Conservation (phyloP, 2,113 vertebrate genomes). For the Climacteris rufus region DNA sequence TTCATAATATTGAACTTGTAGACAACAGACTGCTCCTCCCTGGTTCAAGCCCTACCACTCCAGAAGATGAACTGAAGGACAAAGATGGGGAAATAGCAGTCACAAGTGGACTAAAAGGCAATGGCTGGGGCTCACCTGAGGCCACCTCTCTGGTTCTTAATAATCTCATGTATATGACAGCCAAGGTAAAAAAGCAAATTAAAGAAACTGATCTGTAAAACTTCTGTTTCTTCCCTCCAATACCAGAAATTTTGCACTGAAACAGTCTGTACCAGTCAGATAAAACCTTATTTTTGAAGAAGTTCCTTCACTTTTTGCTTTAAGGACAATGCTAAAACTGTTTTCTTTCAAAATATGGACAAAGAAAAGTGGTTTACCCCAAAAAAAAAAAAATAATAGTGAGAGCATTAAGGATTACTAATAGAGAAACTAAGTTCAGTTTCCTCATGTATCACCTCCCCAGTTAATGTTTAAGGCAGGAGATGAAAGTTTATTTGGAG, state of each 20-base stretch:
- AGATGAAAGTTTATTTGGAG: neutral
- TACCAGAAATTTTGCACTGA: neutral
- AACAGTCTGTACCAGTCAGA: neutral
- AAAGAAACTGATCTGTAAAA: neutral
- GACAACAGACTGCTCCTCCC: constrained; percentile 93
- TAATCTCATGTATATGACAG: constrained; percentile 99
- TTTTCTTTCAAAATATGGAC: neutral
- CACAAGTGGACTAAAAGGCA: constrained; percentile 85
- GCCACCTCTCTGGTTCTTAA: constrained; percentile 95
- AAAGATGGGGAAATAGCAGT: constrained; percentile 73
- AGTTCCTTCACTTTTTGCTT: neutral
- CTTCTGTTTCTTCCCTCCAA: neutral
- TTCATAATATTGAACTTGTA: constrained; percentile 94
- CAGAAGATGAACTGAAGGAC: constrained; percentile 85
- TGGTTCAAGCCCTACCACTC: constrained; percentile 90
- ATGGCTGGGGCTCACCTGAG: constrained; percentile 94
- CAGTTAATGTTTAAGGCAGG: neutral
- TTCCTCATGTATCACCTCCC: neutral
- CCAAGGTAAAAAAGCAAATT: constrained; percentile 82
- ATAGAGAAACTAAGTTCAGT: neutral
- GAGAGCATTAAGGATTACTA: neutral
- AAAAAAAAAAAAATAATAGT: neutral
- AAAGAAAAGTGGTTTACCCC: neutral
- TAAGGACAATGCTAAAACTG: neutral
- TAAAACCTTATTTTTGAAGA: neutral